Conservation (phyloP, 37 sponge, comb jelly and placozoan genomes). For the Tethya wilhelma region DNA sequence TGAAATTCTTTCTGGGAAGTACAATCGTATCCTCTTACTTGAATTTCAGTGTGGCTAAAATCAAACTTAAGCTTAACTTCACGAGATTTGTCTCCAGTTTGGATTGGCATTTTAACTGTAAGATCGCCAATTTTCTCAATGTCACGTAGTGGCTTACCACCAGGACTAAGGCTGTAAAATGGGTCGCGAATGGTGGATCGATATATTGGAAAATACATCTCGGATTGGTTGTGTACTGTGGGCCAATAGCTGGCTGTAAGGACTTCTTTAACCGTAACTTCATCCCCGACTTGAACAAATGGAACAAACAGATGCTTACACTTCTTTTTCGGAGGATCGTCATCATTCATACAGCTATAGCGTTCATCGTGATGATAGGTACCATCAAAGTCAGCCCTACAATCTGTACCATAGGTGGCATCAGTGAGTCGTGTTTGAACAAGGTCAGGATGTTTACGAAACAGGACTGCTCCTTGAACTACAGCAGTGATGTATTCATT, state of each 20-base stretch:
- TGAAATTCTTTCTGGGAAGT: slow-evolving; percentile 19
- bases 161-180: background rate
- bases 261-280: background rate
- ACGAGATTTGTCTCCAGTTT: slow-evolving; percentile 11
- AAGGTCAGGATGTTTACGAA: slow-evolving; percentile 8
- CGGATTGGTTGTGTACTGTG: background rate
- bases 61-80: slow-evolving; percentile 25
- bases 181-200: background rate
- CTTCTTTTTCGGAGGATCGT: background rate
- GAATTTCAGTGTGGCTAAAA: slow-evolving; percentile 52
- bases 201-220: background rate
- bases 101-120: slow-evolving; percentile 23
- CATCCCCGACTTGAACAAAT: background rate
- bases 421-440: slow-evolving; percentile 18
- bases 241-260: background rate
- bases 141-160: background rate
- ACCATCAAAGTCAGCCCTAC: background rate
- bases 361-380: background rate
- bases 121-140: background rate
- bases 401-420: slow-evolving; percentile 42
- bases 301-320: slow-evolving; percentile 13
- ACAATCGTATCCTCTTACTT: slow-evolving; percentile 24
- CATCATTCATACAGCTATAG: background rate
- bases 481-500: background rate
- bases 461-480: slow-evolving; percentile 34